A percentile compares a stretch with the other conserved stretches of the same genome.
phyloP scores from a whole-genome alignment of 1,140 invertebrate genomes.

The Glomeris maerens region DNA sequence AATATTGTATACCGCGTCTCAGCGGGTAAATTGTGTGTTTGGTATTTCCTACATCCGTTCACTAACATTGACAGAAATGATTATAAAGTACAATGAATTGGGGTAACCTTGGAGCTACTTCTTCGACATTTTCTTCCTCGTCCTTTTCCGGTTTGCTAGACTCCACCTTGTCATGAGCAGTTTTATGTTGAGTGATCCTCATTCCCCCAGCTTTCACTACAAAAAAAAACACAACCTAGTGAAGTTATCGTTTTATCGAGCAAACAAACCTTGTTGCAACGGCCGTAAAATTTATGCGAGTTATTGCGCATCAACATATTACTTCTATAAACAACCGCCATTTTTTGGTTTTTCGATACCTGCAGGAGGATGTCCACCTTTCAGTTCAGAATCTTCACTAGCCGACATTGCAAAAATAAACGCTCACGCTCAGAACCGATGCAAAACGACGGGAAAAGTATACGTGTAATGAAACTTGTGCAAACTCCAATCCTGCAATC shows the following conservation, averaged over 20 bases:
- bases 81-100: no score
- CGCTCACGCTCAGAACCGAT: no score
- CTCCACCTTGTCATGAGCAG: constrained; percentile 39
- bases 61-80: no score
- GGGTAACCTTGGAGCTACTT: constrained; percentile 17
- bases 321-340: constrained; percentile 15
- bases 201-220: constrained; percentile 80
- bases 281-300: not conserved
- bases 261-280: constrained; percentile 11
- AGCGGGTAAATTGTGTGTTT: no score
- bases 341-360: constrained; percentile 35
- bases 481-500: no score
- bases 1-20: no score
- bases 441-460: no score
- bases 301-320: constrained; percentile 11
- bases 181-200: constrained; percentile 78
- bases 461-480: no score
- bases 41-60: no score
- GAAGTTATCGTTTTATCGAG: constrained; percentile 13
- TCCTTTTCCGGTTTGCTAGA: constrained; percentile 25
- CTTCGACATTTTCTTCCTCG: constrained; percentile 26
- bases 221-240: constrained; percentile 20
- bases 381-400: constrained; percentile 48
- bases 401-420: constrained; percentile 26
- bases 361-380: constrained; percentile 69